Percentiles rank a stretch among this genome's conserved stretches.
Conservation (phyloP, 2,888 invertebrate species). For the Drosophila falleni region DNA sequence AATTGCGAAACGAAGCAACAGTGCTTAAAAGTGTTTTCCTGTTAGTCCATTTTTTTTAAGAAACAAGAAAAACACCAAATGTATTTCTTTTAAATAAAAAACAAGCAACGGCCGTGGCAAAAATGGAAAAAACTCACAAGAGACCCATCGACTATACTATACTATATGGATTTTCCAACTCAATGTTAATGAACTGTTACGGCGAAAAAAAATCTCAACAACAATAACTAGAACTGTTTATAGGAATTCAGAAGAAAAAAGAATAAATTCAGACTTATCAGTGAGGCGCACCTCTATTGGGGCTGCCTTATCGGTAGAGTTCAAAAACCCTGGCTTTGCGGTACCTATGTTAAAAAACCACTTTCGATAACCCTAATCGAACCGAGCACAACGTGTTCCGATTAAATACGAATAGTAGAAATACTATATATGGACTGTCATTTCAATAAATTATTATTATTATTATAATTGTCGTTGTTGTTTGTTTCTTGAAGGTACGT, state of each 20-base stretch:
- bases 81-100: constrained; percentile 40
- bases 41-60: constrained; percentile 66
- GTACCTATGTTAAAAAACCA: constrained; percentile 48
- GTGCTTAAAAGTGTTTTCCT: constrained; percentile 75
- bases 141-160: constrained; percentile 29
- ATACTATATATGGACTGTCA: constrained; percentile 9
- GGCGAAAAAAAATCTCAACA: constrained; percentile 10
- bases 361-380: constrained; percentile 68
- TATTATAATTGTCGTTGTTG: constrained; percentile 7
- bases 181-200: constrained; percentile 68
- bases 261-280: constrained; percentile 2
- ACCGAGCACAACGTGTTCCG: constrained; percentile 45
- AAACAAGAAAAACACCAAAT: constrained; percentile 16
- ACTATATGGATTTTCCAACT: constrained; percentile 27
- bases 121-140: constrained; percentile 12
- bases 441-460: constrained; percentile 15
- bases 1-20: constrained; percentile 48
- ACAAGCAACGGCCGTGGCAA: constrained; percentile 18
- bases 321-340: constrained; percentile 49
- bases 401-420: constrained; percentile 33
- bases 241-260: background rate
- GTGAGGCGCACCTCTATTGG: constrained; percentile 23
- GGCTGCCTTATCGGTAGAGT: constrained; percentile 39
- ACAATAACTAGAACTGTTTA: background rate
- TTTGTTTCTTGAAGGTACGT: constrained; percentile 64